These are phyloP conservation scores for Phorcus lineatus DNA, from an alignment of 2,888 invertebrate genomes.

Conservation along the genomic window DNA sequence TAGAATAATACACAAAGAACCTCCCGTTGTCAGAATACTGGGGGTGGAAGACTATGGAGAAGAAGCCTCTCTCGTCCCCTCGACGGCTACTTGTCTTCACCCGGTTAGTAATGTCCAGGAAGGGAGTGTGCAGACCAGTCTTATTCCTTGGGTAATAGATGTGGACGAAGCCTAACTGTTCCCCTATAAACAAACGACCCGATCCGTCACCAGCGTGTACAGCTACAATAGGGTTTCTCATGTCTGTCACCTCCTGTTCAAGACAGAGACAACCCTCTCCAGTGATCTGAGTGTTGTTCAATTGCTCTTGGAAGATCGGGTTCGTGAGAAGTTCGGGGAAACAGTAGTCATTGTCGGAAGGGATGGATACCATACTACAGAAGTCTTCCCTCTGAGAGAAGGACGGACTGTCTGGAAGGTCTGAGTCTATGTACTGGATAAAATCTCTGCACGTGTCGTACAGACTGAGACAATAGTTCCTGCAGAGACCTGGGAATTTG, in stretches of 20 bases:
- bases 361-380: conserved; percentile 49
- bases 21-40: conserved; percentile 59
- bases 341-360: conserved; percentile 65
- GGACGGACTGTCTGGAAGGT: background rate
- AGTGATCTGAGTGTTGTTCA: conserved; percentile 49
- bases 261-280: conserved; percentile 68
- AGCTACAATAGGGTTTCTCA: conserved; percentile 63
- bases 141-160: conserved; percentile 58
- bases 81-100: conserved; percentile 46
- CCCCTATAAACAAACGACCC: conserved; percentile 67
- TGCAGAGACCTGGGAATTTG: conserved; percentile 68
- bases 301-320: conserved; percentile 27
- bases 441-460: conserved; percentile 56
- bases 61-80: conserved; percentile 67
- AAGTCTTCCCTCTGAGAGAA: conserved; percentile 44
- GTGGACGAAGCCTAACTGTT: conserved; percentile 65
- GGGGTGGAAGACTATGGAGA: conserved; percentile 70
- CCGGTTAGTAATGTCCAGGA: conserved; percentile 53
- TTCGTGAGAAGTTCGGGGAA: conserved; percentile 67
- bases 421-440: conserved; percentile 49
- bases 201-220: conserved; percentile 65
- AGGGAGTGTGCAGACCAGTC: conserved; percentile 49
- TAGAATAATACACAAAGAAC: conserved; percentile 69
- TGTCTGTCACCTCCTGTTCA: conserved; percentile 46
- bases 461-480: conserved; percentile 56